Evolutionary conservation across 2,888 invertebrate genomes (phyloP).

Genomic region (Yponomeuta plumbellus): DNA sequence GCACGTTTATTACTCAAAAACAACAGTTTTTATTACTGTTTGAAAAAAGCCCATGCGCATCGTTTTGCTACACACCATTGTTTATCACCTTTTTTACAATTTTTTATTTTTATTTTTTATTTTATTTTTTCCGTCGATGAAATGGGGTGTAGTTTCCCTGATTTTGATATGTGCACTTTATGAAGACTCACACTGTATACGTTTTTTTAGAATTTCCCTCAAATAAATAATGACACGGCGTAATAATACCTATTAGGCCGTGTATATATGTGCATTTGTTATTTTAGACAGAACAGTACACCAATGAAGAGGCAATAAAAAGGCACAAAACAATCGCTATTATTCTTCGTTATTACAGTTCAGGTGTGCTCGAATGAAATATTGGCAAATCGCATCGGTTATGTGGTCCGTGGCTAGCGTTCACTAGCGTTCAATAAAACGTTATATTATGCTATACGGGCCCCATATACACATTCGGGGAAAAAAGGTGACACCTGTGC

Average conservation of each 20-base stretch:
- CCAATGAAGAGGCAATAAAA: slow-evolving; percentile 66
- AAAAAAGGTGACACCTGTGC: not conserved
- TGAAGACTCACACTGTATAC: too few species aligned
- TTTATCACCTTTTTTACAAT: too few species aligned
- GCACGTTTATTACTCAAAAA: too few species aligned
- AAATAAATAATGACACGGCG: not conserved
- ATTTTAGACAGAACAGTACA: slow-evolving; percentile 21
- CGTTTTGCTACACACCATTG: too few species aligned
- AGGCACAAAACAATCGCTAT: slow-evolving; percentile 63
- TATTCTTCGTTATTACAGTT: slow-evolving; percentile 68
- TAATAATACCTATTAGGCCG: too few species aligned
- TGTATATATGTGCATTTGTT: not conserved
- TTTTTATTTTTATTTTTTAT: too few species aligned
- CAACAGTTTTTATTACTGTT: too few species aligned
- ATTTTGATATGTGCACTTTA: too few species aligned
- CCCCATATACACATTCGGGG: not conserved
- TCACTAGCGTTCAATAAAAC: slow-evolving; percentile 9
- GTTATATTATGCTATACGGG: not conserved
- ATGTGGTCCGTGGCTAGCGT: slow-evolving; percentile 32
- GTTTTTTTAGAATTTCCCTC: not conserved
- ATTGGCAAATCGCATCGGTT: slow-evolving; percentile 58
- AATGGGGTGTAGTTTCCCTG: too few species aligned
- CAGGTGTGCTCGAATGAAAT: slow-evolving; percentile 67
- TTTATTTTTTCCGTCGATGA: too few species aligned
- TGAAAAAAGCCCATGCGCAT: too few species aligned